Evolutionary conservation across 2,888 invertebrate species (phyloP).

Genomic region (Megamerina dolium): DNA sequence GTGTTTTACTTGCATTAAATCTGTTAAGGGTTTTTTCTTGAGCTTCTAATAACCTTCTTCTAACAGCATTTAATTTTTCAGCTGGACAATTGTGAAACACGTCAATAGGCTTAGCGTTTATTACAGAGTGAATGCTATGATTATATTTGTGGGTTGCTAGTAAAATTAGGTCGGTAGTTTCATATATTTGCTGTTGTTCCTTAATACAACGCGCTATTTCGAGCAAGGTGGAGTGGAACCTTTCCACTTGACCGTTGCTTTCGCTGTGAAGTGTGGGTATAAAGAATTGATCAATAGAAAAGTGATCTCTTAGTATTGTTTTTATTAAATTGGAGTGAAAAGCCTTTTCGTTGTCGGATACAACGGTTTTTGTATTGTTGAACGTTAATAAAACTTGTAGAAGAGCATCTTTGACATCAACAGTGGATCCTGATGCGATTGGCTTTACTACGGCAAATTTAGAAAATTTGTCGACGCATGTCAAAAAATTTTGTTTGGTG

Average conservation of each 20-base stretch:
- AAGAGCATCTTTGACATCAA: conserved; percentile 4
- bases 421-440: conserved; percentile 1
- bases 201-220: conserved; percentile 11
- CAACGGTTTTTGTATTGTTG: conserved; percentile 4
- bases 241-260: conserved; percentile 8
- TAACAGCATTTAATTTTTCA: neutral
- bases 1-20: neutral
- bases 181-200: neutral
- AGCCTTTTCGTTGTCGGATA: conserved; percentile 7
- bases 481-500: conserved; percentile 6
- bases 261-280: conserved; percentile 4
- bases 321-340: conserved; percentile 4
- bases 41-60: neutral
- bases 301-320: conserved; percentile 2
- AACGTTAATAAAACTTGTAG: conserved; percentile 2
- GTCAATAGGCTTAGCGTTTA: conserved; percentile 1
- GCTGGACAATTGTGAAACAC: neutral
- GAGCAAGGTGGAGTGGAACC: conserved; percentile 8
- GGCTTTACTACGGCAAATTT: conserved; percentile 7
- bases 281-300: neutral
- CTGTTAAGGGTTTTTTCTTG: neutral
- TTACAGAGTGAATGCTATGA: conserved; percentile 3
- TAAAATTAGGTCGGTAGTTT: conserved; percentile 2
- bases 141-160: conserved; percentile 6
- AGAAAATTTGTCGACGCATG: conserved; percentile 6